These are phyloP conservation scores for Chlamydotis undulata DNA, from an alignment of 2,113 vertebrate genomes.

Conservation along the genomic window DNA sequence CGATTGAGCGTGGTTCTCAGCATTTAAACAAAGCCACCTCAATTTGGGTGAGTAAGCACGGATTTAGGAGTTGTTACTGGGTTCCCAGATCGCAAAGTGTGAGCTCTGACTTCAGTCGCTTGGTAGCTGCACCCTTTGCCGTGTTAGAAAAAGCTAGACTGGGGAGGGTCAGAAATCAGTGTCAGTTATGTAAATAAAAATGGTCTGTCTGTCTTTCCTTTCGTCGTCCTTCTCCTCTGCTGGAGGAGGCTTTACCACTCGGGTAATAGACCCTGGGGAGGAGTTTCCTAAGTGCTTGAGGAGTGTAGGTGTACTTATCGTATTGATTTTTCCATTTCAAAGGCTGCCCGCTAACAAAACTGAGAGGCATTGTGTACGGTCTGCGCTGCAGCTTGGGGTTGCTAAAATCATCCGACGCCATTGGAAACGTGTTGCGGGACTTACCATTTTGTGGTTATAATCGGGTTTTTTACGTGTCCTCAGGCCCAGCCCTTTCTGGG, in stretches of 20 bases:
- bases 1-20: not conserved
- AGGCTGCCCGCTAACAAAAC: not conserved
- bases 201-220: not conserved
- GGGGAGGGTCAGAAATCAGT: not conserved
- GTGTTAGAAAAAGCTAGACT: not conserved
- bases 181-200: slow-evolving; percentile 11
- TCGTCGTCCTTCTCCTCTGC: not conserved
- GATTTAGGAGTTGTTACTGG: not conserved
- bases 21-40: not conserved
- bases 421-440: not conserved
- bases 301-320: slow-evolving; percentile 13
- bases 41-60: not conserved
- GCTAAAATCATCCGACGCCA: not conserved
- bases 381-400: not conserved
- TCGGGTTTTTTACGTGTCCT: not conserved
- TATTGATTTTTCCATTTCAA: slow-evolving; percentile 30
- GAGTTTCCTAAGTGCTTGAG: slow-evolving; percentile 4
- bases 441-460: not conserved
- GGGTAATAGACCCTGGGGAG: not conserved
- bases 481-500: not conserved
- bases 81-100: not conserved
- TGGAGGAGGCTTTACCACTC: not conserved
- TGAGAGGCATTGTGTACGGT: not conserved
- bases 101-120: not conserved
- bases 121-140: not conserved